Conservation (phyloP, 1,140 invertebrate species). For the Bathynomus jamesi region DNA sequence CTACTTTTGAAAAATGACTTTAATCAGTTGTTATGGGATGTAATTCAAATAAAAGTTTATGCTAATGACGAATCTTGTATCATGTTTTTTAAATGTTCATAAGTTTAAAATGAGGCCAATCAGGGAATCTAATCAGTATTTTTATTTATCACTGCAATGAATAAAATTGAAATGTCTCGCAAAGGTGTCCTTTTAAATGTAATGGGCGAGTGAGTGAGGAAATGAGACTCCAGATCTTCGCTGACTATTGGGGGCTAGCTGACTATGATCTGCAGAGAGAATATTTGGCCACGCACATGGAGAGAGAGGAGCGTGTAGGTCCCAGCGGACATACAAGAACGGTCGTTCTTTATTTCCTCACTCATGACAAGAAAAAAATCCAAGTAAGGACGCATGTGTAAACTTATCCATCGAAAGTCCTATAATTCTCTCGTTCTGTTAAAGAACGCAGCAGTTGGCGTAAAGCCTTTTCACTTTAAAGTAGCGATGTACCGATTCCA, state of each 20-base stretch:
- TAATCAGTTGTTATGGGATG: too few relatives aligned
- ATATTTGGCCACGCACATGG: slow-evolving; percentile 33
- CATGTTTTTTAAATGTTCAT: too few relatives aligned
- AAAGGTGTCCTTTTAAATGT: slow-evolving; percentile 28
- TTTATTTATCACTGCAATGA: background rate
- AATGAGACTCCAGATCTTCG: slow-evolving; percentile 25
- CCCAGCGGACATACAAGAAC: slow-evolving; percentile 28
- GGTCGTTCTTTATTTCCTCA: slow-evolving; percentile 34
- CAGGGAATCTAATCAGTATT: too few relatives aligned
- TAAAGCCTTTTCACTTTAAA: too few relatives aligned
- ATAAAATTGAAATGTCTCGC: background rate
- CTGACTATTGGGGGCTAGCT: slow-evolving; percentile 34
- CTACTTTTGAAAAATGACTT: too few relatives aligned
- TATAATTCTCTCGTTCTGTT: too few relatives aligned
- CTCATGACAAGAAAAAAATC: slow-evolving; percentile 21
- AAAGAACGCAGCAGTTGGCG: too few relatives aligned
- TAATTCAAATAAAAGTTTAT: too few relatives aligned
- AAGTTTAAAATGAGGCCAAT: too few relatives aligned
- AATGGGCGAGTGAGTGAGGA: slow-evolving; percentile 27
- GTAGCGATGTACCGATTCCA: too few relatives aligned
- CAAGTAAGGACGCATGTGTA: slow-evolving; percentile 15
- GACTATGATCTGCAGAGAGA: slow-evolving; percentile 34
- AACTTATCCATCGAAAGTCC: too few relatives aligned
- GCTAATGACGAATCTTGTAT: too few relatives aligned
- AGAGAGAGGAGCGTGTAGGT: slow-evolving; percentile 30